Evolutionary conservation across 2,888 invertebrate genomes (phyloP), one percentile per base, ranked within the genome.

Genomic region (Ophion costatus): DNA sequence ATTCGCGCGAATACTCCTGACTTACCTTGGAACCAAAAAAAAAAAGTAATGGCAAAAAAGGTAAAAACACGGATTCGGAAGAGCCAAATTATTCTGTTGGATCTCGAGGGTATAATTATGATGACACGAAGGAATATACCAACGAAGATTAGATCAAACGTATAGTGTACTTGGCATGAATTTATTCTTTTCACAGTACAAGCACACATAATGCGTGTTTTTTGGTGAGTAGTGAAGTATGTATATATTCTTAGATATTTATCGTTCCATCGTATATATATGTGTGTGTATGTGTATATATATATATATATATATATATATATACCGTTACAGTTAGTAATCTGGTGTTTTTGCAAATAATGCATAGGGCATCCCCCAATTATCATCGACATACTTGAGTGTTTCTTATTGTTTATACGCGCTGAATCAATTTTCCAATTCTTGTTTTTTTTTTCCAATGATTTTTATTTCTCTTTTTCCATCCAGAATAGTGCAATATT

Each of bases 101-200:
- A 69, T 57, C 59, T 70, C 57, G 66, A 70, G 59, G 67, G 17
- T 74, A 59, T 57, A 76, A 70, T 69, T 24, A 73, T 7, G n/a
- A 22, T 20, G 59, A 14, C 45, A 70, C 38, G 71, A 17, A 38
- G 17, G 66, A 7, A 79, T 38, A 61, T 20, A 78, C 14, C 51
- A 7, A 51, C 57, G 64, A 74, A 51, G 56, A 75, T 67, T 42
- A 45, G 20, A 71, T 70, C 22, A 67, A 73, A 67, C 29, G 70
- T 59, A 66, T 82, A 78, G 76, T 33, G 89, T 87, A 89, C 88
- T 82, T 66, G 81, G 90, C 86, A 91, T 87, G 86, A 88, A 89
- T 92, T 92, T 92, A 92, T 92, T 92, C 83, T 80, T 87, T 89
- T 88, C 89, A 91, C 83, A 88, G 84, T 91, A 92, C 92, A 92